phyloP scores from a whole-genome alignment of 2,113 vertebrate species.

The Cavia porcellus region DNA sequence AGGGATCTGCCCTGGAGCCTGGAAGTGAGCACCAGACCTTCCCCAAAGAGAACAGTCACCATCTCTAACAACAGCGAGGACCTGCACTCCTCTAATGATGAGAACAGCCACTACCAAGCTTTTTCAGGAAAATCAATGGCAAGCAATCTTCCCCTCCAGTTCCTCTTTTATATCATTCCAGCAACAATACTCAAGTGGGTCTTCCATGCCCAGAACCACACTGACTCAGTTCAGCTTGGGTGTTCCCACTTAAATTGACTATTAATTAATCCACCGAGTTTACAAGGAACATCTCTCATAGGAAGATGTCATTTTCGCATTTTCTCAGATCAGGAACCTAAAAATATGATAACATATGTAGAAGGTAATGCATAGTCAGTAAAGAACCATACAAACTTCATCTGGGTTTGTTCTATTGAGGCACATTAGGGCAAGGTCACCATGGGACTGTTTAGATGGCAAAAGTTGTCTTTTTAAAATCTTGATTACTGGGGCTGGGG shows the following conservation, averaged over 20 bases:
- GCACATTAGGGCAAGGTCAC: background rate
- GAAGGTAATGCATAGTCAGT: background rate
- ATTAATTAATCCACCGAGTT: background rate
- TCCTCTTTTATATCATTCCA: background rate
- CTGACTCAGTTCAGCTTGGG: background rate
- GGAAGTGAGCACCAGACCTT: background rate
- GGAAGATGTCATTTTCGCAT: background rate
- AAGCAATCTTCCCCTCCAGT: background rate
- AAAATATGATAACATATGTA: background rate
- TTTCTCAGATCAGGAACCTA: conserved; percentile 34
- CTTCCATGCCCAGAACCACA: background rate
- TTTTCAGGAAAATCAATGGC: background rate
- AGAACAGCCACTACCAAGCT: background rate
- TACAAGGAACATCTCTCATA: background rate
- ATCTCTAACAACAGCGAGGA: background rate
- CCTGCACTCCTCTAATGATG: background rate
- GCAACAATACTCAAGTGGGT: background rate
- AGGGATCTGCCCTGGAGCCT: background rate
- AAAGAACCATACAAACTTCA: background rate
- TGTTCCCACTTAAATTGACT: background rate
- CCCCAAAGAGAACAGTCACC: background rate
- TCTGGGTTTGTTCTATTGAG: background rate
- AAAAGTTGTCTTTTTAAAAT: background rate
- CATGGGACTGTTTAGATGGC: background rate
- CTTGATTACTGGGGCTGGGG: too few species aligned